These are phyloP conservation scores for Lutjanus campechanus DNA, from an alignment of 2,797 vertebrate genomes.

Conservation along the genomic window DNA sequence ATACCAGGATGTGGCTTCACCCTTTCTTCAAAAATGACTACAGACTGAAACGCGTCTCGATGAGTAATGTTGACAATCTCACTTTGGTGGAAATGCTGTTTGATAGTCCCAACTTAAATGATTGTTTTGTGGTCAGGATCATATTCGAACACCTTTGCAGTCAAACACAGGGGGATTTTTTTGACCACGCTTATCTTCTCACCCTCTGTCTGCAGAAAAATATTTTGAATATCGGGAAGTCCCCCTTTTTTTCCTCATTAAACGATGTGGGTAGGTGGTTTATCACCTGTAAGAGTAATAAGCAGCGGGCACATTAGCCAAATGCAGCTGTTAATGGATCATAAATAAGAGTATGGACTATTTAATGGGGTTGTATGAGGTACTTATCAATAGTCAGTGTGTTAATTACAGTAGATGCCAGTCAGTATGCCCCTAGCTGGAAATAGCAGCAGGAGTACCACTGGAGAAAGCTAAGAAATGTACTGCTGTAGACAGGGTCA, in stretches of 20 bases:
- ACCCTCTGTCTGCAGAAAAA: constrained; percentile 43
- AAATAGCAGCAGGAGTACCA: too few relatives aligned
- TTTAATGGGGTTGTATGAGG: too few relatives aligned
- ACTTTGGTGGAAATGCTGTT: constrained; percentile 51
- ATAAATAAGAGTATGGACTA: background rate
- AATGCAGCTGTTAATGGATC: background rate
- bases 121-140: constrained; percentile 53
- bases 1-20: constrained; percentile 75
- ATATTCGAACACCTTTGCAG: constrained; percentile 47
- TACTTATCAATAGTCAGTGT: too few relatives aligned
- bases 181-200: constrained; percentile 54
- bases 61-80: constrained; percentile 72
- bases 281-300: constrained; percentile 29
- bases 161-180: constrained; percentile 64
- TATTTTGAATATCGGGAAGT: constrained; percentile 59
- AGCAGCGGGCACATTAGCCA: background rate
- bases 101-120: constrained; percentile 50
- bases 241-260: constrained; percentile 40
- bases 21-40: constrained; percentile 55
- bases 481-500: too few relatives aligned
- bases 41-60: constrained; percentile 33
- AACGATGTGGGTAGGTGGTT: constrained; percentile 10
- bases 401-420: background rate
- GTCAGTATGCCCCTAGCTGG: too few relatives aligned
- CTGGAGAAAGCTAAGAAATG: too few relatives aligned